These are phyloP conservation scores for Xiphias gladius DNA, from an alignment of 2,113 vertebrate species.

Conservation along the genomic window DNA sequence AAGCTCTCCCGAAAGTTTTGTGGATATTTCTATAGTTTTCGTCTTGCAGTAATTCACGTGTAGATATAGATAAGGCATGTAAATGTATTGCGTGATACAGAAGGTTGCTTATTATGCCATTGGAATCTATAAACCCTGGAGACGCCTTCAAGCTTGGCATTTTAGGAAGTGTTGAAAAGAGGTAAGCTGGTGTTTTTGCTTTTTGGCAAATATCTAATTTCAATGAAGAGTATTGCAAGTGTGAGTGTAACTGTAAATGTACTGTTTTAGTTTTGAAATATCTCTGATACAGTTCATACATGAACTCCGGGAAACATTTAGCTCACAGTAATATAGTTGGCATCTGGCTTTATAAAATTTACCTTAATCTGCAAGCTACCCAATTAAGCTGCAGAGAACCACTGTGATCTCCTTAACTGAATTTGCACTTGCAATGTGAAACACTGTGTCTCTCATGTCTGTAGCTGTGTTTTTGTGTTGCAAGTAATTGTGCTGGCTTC, in stretches of 20 bases:
- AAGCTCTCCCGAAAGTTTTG: constrained; percentile 33
- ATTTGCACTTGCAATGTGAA: constrained; percentile 11
- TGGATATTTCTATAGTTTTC: constrained; percentile 16
- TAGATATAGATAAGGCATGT: not conserved
- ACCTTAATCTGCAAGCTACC: constrained; percentile 15
- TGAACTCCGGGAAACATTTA: not conserved
- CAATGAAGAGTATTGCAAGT: not conserved
- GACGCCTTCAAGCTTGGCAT: constrained; percentile 69
- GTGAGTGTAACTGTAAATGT: not conserved
- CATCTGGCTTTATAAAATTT: constrained; percentile 3
- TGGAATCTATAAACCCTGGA: constrained; percentile 44
- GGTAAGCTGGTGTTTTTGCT: constrained; percentile 55
- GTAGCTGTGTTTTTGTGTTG: constrained; percentile 37
- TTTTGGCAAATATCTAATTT: not conserved
- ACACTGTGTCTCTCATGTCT: not conserved
- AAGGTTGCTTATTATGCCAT: constrained; percentile 20
- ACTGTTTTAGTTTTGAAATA: not conserved
- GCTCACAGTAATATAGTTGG: not conserved
- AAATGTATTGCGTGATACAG: not conserved
- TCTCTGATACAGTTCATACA: not conserved
- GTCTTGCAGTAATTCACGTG: not conserved
- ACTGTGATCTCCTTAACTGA: not conserved
- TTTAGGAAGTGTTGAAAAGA: constrained; percentile 68
- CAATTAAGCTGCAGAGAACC: not conserved
- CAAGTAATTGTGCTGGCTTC: not conserved